These are phyloP conservation scores for Euura lappo DNA, from an alignment of 1,140 invertebrate species.

Conservation along the genomic window DNA sequence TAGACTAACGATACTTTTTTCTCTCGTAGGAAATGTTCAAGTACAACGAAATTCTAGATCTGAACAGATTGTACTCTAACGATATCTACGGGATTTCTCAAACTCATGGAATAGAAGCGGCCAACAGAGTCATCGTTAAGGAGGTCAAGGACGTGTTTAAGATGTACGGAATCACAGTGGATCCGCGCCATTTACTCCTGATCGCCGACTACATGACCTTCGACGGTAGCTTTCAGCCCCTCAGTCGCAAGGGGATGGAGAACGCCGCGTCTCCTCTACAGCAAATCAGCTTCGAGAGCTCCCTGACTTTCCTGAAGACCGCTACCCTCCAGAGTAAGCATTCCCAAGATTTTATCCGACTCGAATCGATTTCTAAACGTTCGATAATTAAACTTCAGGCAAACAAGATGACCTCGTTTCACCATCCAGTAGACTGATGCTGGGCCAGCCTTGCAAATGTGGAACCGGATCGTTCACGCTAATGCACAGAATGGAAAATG, in stretches of 20 bases:
- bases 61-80: constrained; percentile 90
- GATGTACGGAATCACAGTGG: constrained; percentile 95
- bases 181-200: constrained; percentile 90
- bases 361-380: constrained; percentile 8
- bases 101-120: constrained; percentile 97
- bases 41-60: constrained; percentile 80
- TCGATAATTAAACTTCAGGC: constrained; percentile 53
- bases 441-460: constrained; percentile 80
- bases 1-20: not conserved
- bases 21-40: constrained; percentile 79
- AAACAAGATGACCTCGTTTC: constrained; percentile 79
- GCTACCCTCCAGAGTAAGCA: constrained; percentile 73
- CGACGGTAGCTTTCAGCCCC: constrained; percentile 86
- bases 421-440: constrained; percentile 87
- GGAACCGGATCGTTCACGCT: constrained; percentile 85
- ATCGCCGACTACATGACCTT: constrained; percentile 99
- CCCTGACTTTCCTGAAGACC: constrained; percentile 84
- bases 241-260: constrained; percentile 91
- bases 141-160: constrained; percentile 94
- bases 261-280: constrained; percentile 90
- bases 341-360: constrained; percentile 13
- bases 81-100: constrained; percentile 91
- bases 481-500: constrained; percentile 31
- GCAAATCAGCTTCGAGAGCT: constrained; percentile 98
- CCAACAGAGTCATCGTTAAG: constrained; percentile 84